Evolutionary conservation across 2,797 vertebrate species (phyloP), one percentile per base, ranked within the genome.

Genomic region (Alosa sapidissima): DNA sequence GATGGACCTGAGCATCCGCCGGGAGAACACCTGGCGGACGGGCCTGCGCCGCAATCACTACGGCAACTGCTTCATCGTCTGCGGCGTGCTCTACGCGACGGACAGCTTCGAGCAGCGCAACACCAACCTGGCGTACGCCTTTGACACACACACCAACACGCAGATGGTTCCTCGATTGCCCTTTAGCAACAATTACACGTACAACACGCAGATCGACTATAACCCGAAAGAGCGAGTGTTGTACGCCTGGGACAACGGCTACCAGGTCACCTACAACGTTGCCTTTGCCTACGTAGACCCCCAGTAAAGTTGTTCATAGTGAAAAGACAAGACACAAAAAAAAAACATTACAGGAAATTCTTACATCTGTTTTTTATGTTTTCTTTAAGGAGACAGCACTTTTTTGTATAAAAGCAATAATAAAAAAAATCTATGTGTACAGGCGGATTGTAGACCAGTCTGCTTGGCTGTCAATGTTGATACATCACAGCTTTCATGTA

Each of bases 91-190:
- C 36, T 99, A 99, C 0, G 97, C 98, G 0, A 97, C 99, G 0
- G 98, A 99, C 93, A 98, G 96, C 95, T 96, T 97, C 92, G 96
- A 97, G 90, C 94, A 93, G 88, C 96, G 91, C 85, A 95, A 98
- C 0, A 97, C 97, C 90, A 97, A 97, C 91, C 96, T 99, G 93
- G 97, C 97, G 51, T 99, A 99, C 0, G 98, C 98, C 90, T 99
- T 98, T 0, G 98, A 99, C 94, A 99, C 98, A 0, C 98, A 99
- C 95, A 99, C 98, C 89, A 98, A 98, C 93, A 99, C 98, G 0
- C 98, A 99, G 93, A 98, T 98, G 91, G 93, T 95, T 89, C 98
- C 98, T 51, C 95, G 97, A 86, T 95, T 99, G 93, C 97, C 98
- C 28, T 99, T 99, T 81, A 97, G 95, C 91, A 99, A 98, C 0